Evolutionary conservation across 2,888 invertebrate genomes (phyloP).

Genomic region (Cataglyphis albicans): DNA sequence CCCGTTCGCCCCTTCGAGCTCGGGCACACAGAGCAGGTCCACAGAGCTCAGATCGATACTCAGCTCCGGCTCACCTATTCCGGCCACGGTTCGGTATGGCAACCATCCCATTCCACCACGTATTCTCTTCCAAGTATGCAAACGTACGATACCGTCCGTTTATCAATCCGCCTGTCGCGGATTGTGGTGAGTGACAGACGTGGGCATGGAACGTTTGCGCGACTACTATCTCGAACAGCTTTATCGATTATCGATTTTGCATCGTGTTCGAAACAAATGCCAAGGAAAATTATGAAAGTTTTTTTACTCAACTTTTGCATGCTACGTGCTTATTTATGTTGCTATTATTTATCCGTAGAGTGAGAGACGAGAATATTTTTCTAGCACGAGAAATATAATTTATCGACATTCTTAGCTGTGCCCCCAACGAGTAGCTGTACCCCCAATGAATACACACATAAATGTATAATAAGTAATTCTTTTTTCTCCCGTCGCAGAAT

Average conservation of each 20-base stretch:
- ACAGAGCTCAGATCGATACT: slow-evolving; percentile 72
- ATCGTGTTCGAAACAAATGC: background rate
- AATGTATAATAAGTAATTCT: background rate
- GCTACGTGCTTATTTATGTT: slow-evolving; percentile 9
- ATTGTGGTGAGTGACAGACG: background rate
- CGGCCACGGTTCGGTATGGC: slow-evolving; percentile 21
- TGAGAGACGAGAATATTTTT: slow-evolving; percentile 8
- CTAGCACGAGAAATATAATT: slow-evolving; percentile 17
- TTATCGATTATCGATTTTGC: background rate
- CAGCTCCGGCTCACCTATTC: slow-evolving; percentile 60
- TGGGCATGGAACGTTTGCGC: background rate
- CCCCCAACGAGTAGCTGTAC: background rate
- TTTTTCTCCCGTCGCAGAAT: background rate
- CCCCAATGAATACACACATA: background rate
- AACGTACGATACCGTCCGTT: background rate
- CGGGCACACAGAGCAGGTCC: slow-evolving; percentile 43
- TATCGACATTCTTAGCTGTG: background rate
- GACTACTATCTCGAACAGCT: background rate
- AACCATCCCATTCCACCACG: slow-evolving; percentile 17
- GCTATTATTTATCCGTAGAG: slow-evolving; percentile 13
- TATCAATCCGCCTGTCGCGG: background rate
- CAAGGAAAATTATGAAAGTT: background rate
- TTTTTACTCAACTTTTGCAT: slow-evolving; percentile 5
- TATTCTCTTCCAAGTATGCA: slow-evolving; percentile 21
- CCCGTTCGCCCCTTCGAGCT: slow-evolving; percentile 50